Conservation (phyloP, 2,888 invertebrate species). For the Bursaphelenchus okinawaensis region DNA sequence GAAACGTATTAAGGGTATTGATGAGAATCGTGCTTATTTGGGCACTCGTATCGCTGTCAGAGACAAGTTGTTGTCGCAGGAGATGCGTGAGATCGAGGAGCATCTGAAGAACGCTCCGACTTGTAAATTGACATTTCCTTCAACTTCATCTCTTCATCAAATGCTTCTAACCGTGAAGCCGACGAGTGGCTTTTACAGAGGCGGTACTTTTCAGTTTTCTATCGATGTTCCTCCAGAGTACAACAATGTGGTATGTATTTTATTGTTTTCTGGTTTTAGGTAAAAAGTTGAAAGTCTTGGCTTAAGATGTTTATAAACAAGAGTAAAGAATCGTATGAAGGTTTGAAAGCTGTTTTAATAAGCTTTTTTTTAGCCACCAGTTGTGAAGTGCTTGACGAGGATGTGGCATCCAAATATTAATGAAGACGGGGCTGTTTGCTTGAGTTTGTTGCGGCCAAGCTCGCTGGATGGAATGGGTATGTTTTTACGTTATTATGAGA, state of each 20-base stretch:
- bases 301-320: constrained; percentile 1
- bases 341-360: not conserved
- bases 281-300: not conserved
- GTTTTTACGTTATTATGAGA: constrained; percentile 4
- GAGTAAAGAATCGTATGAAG: too few relatives aligned
- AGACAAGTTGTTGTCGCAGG: constrained; percentile 54
- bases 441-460: constrained; percentile 80
- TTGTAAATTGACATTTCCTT: constrained; percentile 73
- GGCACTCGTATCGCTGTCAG: constrained; percentile 47
- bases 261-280: too few relatives aligned
- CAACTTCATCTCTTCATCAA: constrained; percentile 75
- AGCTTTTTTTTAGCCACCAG: constrained; percentile 72
- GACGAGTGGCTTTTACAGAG: constrained; percentile 82
- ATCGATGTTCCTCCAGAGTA: constrained; percentile 85
- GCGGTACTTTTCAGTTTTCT: constrained; percentile 79
- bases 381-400: constrained; percentile 81
- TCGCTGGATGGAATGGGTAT: constrained; percentile 76
- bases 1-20: constrained; percentile 50
- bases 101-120: constrained; percentile 68
- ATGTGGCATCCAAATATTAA: constrained; percentile 95
- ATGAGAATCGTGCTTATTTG: constrained; percentile 47
- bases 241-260: constrained; percentile 79
- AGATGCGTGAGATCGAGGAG: constrained; percentile 74
- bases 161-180: constrained; percentile 68
- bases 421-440: constrained; percentile 83